Base-by-base conservation (phyloP, 2,113 vertebrate species). In the Periophthalmodon schlosseri region DNA sequence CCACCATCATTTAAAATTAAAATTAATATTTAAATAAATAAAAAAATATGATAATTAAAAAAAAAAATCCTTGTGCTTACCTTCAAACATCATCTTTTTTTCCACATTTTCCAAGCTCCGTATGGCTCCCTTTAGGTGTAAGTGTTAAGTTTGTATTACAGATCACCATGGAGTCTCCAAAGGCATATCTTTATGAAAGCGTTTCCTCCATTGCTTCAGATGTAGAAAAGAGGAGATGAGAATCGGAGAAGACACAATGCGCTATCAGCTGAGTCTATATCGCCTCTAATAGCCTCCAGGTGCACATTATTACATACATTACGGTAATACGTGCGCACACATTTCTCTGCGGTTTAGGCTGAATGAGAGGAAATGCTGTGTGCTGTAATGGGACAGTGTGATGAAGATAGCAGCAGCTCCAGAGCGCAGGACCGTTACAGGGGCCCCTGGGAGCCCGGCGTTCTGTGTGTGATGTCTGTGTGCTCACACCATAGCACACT, bases 261-360 rank as follows among this genome's bases (percentile, higher is more conserved):
- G 58, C 58, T 13, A 61, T 61, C 23, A 61, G 24, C 24, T 49
- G 23, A 33, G 28, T 16, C 13, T 61, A 28, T 16, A 61, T 33
- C 58, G 33, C 58, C 58, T 61, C 9, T 15, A 28, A 28, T 28
- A 60, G 57, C 23, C 57, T 28, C 54, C 21, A 28, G 57, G 57
- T 28, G 57, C 57, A 60, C 57, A 60, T 60, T 60, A 60, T 60
- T 60, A 28, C 57, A 60, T 60, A 60, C 57, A 61, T 61, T 61
- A 33, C 13, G 23, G 23, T 61, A 33, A 61, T 61, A 33, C 6
- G 24, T 13, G 4, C 13, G 14, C 23, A 24, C 24, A 61, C 23
- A 44, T 34, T 24, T n/a, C 20, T 64, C 5, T 0, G 2, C 23
- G 14, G 3, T 61, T 61, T 15, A 61, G 58, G 1, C 9, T 5